Base-by-base conservation (phyloP, 2,888 invertebrate species). In the Acrocyrtus sp. region DNA sequence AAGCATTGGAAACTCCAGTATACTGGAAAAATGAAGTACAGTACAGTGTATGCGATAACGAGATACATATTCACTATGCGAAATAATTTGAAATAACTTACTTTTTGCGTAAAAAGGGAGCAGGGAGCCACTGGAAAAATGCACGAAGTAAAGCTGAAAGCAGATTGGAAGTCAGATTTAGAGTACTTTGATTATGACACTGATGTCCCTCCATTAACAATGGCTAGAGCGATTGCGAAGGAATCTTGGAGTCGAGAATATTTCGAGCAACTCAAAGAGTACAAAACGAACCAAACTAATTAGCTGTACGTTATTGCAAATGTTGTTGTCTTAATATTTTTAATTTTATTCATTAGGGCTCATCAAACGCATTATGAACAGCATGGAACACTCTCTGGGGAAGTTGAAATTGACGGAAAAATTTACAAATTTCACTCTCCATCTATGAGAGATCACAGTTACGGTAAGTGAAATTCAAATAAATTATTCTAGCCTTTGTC, bases 321-420 rank as follows among this genome's bases (percentile, higher is more conserved):
- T n/a, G n/a, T n/a, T n/a, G n/a, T n/a, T n/a, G n/a, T n/a, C n/a
- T n/a, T n/a, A n/a, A n/a, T n/a, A n/a, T n/a, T n/a, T n/a, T 15
- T n/a, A n/a, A n/a, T n/a, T n/a, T n/a, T n/a, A n/a, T 57, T 63
- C 76, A 85, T 45, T 84, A 91, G 91, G 26, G 88, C 89, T 1
- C 92, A 92, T 82, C 93, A 94, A 82, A 90, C 90, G 0, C 94
- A 94, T 82, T 93, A 94, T 83, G 94, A 94, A 82, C 93, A 94
- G 84, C 91, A 90, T 84, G 93, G 93, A 0, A 84, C 84, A 3
- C 82, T 92, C 62, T 85, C 85, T 27, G 92, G 91, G 58, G 87
- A 85, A 27, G 84, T 91, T 57, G 84, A 84, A 58, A 85, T 93
- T 1, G 87, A 88, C 6, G 86, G 86, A 3, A 79, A 82, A 62